phyloP scores from a whole-genome alignment of 2,113 vertebrate species.

The Hydrolagus affinis region DNA sequence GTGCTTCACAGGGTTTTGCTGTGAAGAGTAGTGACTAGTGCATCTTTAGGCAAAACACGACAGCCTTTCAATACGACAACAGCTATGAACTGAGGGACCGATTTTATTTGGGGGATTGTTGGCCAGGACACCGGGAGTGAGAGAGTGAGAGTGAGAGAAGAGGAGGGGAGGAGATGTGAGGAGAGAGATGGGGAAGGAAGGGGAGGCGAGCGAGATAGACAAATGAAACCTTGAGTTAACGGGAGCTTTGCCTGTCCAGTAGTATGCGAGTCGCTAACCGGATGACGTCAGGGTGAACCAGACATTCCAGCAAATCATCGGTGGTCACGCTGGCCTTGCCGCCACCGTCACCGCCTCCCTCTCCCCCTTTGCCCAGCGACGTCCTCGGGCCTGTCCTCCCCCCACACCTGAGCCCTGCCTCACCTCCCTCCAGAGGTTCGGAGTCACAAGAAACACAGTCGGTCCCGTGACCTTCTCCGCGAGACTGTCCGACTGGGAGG shows the following conservation, averaged over 20 bases:
- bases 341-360: conserved; percentile 9
- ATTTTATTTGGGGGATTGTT: background rate
- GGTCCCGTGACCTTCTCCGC: background rate
- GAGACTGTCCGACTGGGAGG: conserved; percentile 48
- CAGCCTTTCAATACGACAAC: too few species aligned
- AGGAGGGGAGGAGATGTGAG: background rate
- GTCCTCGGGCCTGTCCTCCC: background rate
- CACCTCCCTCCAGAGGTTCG: background rate
- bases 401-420: background rate
- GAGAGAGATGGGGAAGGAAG: background rate
- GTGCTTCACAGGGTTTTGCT: too few species aligned
- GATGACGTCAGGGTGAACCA: conserved; percentile 75
- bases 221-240: conserved; percentile 27
- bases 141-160: background rate
- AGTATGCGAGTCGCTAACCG: conserved; percentile 65
- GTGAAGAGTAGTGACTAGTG: too few species aligned
- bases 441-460: conserved; percentile 11
- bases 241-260: conserved; percentile 52
- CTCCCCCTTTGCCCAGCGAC: background rate
- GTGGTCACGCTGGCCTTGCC: conserved; percentile 55
- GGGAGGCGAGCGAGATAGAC: background rate
- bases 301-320: conserved; percentile 78
- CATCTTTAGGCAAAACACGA: too few species aligned
- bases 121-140: background rate
- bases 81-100: too few species aligned